Conservation (phyloP, 2,797 vertebrate genomes). For the Pseudomugil gertrudae region DNA sequence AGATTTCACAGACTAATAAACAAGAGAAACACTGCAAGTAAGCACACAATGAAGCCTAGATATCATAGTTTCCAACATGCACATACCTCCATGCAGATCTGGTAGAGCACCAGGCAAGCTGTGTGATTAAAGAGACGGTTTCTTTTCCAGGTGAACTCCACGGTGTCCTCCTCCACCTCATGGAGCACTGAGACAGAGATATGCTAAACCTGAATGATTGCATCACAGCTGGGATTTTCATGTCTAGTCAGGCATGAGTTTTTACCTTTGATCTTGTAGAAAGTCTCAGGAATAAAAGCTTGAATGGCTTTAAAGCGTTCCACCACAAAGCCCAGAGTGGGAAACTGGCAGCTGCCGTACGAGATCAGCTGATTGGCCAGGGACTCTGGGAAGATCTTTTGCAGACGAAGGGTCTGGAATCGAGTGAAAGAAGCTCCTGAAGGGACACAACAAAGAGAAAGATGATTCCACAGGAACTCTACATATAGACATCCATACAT, state of each 20-base stretch:
- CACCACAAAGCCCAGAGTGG: slow-evolving; percentile 96
- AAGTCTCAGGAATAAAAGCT: slow-evolving; percentile 93
- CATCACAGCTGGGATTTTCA: background rate
- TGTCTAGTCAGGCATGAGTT: background rate
- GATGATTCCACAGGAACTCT: background rate
- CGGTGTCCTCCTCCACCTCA: slow-evolving; percentile 84
- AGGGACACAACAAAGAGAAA: background rate
- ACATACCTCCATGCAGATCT: slow-evolving; percentile 96
- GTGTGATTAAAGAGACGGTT: slow-evolving; percentile 96
- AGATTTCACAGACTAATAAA: background rate
- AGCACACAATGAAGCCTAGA: background rate
- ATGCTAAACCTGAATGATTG: background rate
- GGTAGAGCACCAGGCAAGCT: slow-evolving; percentile 95
- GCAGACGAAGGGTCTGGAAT: slow-evolving; percentile 94
- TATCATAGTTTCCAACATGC: background rate
- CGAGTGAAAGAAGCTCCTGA: slow-evolving; percentile 96
- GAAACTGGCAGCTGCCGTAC: slow-evolving; percentile 98
- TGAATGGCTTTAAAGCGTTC: slow-evolving; percentile 99
- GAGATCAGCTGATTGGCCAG: slow-evolving; percentile 97
- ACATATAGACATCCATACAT: background rate
- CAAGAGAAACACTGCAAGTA: background rate
- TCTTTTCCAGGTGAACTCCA: slow-evolving; percentile 96
- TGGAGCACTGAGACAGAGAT: slow-evolving; percentile 86
- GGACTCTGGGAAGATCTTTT: slow-evolving; percentile 90
- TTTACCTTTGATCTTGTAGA: slow-evolving; percentile 96